Percentiles rank a stretch among this genome's conserved stretches.
Conservation (phyloP, 2,888 invertebrate genomes). For the Tenthredo distinguenda region DNA sequence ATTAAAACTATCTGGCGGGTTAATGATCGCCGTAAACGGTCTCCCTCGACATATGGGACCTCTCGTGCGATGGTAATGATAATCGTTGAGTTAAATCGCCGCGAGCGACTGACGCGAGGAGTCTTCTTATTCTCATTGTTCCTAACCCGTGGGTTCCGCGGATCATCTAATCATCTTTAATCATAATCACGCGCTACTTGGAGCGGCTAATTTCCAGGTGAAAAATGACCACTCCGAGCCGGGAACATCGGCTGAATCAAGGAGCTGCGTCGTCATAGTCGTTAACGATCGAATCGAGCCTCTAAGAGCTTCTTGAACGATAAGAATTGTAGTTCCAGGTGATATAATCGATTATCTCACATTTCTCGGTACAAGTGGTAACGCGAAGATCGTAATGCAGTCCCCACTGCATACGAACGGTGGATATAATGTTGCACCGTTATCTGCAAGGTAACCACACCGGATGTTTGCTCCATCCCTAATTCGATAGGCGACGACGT, state of each 20-base stretch:
- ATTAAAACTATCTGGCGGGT: conserved; percentile 31
- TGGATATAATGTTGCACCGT: conserved; percentile 7
- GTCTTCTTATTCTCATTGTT: conserved; percentile 49
- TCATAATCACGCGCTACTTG: conserved; percentile 64
- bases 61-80: background rate
- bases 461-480: conserved; percentile 34
- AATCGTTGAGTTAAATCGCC: conserved; percentile 5
- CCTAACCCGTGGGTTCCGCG: conserved; percentile 31
- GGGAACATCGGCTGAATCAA: background rate
- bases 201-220: background rate
- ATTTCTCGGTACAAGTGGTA: conserved; percentile 5
- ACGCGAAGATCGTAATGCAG: background rate
- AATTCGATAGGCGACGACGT: conserved; percentile 27
- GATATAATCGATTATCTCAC: background rate
- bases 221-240: background rate
- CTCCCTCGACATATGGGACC: background rate
- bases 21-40: conserved; percentile 65
- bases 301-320: too few species aligned
- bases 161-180: conserved; percentile 65
- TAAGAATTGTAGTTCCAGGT: too few species aligned
- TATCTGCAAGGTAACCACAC: conserved; percentile 15
- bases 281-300: background rate
- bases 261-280: background rate
- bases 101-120: conserved; percentile 58
- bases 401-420: background rate